Evolutionary conservation across 2,113 vertebrate genomes (phyloP).

Genomic region (Clarias magur): DNA sequence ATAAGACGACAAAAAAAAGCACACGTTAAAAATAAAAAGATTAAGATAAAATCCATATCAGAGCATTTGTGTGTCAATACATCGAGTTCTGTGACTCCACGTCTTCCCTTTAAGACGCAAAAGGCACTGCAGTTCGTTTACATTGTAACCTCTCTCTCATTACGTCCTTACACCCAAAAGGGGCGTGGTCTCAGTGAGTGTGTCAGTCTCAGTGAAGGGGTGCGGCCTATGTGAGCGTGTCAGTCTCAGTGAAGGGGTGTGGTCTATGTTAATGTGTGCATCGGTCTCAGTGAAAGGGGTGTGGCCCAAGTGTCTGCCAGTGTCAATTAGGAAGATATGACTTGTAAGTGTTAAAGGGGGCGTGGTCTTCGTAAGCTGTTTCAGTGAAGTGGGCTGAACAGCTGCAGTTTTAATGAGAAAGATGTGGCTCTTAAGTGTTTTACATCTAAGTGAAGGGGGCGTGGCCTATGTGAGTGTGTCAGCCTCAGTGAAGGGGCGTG

Average conservation of each 20-base stretch:
- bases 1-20: not conserved
- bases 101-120: not conserved
- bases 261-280: not conserved
- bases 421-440: too few relatives aligned
- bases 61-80: not conserved
- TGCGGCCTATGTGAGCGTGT: too few relatives aligned
- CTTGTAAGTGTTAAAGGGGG: not conserved
- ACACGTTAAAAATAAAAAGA: not conserved
- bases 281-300: not conserved
- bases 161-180: too few relatives aligned
- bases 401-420: too few relatives aligned
- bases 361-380: not conserved
- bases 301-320: not conserved
- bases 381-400: not conserved
- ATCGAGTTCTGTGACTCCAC: not conserved
- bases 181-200: too few relatives aligned
- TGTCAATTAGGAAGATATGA: not conserved
- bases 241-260: too few relatives aligned
- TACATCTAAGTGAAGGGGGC: too few relatives aligned
- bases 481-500: not conserved
- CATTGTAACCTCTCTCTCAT: not conserved
- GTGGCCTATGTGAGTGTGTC: not conserved
- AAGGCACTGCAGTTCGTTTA: slow-evolving; percentile 50
- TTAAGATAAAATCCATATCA: not conserved
- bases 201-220: too few relatives aligned